Percentiles rank a stretch among this genome's conserved stretches.
These are phyloP conservation scores for Agrilus planipennis DNA, from an alignment of 1,140 invertebrate species.

Conservation along the genomic window DNA sequence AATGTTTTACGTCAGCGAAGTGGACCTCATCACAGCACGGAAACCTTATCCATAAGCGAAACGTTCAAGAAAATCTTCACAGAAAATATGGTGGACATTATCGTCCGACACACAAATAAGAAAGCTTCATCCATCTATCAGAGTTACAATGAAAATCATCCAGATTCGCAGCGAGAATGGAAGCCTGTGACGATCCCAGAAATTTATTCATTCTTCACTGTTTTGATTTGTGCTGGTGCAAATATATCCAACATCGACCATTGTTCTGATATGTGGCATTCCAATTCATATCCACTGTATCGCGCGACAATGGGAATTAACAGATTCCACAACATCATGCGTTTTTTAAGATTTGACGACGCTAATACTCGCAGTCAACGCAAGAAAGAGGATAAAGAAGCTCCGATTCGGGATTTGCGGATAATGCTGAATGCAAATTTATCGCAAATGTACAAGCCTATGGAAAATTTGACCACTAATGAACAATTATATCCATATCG, in stretches of 20 bases:
- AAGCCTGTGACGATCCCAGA: slow-evolving; percentile 8
- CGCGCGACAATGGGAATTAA: slow-evolving; percentile 17
- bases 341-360: slow-evolving; percentile 27
- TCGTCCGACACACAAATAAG: slow-evolving; percentile 19
- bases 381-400: slow-evolving; percentile 22
- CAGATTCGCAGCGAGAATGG: slow-evolving; percentile 3
- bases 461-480: slow-evolving; percentile 16
- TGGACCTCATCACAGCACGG: slow-evolving; percentile 13
- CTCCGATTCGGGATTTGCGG: slow-evolving; percentile 26
- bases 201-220: slow-evolving; percentile 10
- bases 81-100: slow-evolving; percentile 16
- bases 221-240: slow-evolving; percentile 11
- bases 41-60: slow-evolving; percentile 6
- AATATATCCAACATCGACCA: slow-evolving; percentile 12
- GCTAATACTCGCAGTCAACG: slow-evolving; percentile 17
- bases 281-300: slow-evolving; percentile 14
- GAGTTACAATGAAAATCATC: slow-evolving; percentile 10
- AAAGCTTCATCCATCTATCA: slow-evolving; percentile 14
- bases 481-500: slow-evolving; percentile 26
- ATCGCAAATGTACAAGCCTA: slow-evolving; percentile 11
- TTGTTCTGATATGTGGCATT: not conserved
- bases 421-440: slow-evolving; percentile 20
- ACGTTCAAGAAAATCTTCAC: slow-evolving; percentile 13
- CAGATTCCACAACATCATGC: slow-evolving; percentile 19
- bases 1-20: slow-evolving; percentile 16